These are phyloP conservation scores for Autographa pulchrina DNA, from an alignment of 2,888 invertebrate species.

Conservation along the genomic window DNA sequence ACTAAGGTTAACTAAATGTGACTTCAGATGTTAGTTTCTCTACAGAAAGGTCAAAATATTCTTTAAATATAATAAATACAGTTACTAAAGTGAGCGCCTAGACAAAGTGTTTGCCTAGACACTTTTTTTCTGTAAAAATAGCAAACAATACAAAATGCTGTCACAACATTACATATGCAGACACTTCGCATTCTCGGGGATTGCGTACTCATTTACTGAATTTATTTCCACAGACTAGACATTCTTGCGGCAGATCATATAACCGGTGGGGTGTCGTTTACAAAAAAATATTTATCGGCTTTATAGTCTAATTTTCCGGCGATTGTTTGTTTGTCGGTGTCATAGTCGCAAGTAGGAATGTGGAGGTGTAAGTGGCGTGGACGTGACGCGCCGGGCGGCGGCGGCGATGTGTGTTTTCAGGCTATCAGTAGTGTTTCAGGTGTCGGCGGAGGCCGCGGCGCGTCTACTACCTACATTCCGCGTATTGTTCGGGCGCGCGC, in stretches of 20 bases:
- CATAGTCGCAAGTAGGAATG: constrained; percentile 44
- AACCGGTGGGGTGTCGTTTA: constrained; percentile 69
- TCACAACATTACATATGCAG: constrained; percentile 68
- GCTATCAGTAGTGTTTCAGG: constrained; percentile 64
- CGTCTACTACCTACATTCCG: constrained; percentile 75
- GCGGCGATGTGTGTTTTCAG: constrained; percentile 64
- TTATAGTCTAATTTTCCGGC: constrained; percentile 50
- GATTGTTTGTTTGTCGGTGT: constrained; percentile 49
- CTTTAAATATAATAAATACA: constrained; percentile 8
- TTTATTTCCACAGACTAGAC: constrained; percentile 78
- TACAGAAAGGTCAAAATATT: background rate
- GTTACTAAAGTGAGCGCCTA: background rate
- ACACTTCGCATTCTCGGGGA: constrained; percentile 72
- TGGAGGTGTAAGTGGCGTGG: constrained; percentile 43
- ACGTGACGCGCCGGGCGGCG: background rate
- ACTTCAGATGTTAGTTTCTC: background rate
- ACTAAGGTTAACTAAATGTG: background rate
- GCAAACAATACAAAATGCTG: constrained; percentile 56
- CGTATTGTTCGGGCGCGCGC: constrained; percentile 71
- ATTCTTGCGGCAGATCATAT: constrained; percentile 76
- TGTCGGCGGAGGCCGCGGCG: constrained; percentile 53
- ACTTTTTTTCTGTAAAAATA: constrained; percentile 47
- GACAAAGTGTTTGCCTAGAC: constrained; percentile 38
- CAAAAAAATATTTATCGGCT: constrained; percentile 62
- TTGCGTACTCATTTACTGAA: constrained; percentile 72